Conservation (phyloP, 2,113 vertebrate genomes). For the Spilogale gracilis region DNA sequence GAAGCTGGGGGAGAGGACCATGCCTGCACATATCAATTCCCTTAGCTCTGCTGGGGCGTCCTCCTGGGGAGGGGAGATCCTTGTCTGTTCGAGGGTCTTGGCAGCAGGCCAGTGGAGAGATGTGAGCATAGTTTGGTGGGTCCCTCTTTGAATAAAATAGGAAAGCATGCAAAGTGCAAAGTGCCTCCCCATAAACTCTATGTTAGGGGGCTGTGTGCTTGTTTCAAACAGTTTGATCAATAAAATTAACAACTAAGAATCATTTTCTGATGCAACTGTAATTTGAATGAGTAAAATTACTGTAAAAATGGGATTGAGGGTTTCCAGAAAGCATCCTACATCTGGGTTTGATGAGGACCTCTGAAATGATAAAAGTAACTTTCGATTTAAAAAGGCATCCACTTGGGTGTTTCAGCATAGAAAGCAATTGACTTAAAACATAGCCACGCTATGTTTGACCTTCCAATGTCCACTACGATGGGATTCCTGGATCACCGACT, state of each 20-base stretch:
- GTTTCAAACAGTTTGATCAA: not conserved
- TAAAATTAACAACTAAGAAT: not conserved
- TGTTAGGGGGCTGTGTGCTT: fast-evolving
- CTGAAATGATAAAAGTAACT: not conserved
- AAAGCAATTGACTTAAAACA: not conserved
- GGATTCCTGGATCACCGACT: no score
- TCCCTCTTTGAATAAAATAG: not conserved
- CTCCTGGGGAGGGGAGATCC: fast-evolving
- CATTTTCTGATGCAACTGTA: not conserved
- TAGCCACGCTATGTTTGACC: not conserved
- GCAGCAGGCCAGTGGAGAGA: not conserved
- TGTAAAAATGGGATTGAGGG: not conserved
- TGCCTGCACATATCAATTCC: not conserved
- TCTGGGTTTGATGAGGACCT: not conserved
- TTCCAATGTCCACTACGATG: fast-evolving
- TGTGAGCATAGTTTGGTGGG: not conserved
- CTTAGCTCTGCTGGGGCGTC: not conserved
- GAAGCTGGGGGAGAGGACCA: fast-evolving
- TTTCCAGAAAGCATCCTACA: constrained; percentile 1
- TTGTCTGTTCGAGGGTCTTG: no score
- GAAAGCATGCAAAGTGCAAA: no score
- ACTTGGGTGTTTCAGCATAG: not conserved
- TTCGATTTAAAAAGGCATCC: not conserved
- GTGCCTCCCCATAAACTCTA: fast-evolving
- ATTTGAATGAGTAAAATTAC: not conserved